These are phyloP conservation scores for Myrmecophaga tridactyla DNA, from an alignment of 2,113 vertebrate species.

Conservation along the genomic window DNA sequence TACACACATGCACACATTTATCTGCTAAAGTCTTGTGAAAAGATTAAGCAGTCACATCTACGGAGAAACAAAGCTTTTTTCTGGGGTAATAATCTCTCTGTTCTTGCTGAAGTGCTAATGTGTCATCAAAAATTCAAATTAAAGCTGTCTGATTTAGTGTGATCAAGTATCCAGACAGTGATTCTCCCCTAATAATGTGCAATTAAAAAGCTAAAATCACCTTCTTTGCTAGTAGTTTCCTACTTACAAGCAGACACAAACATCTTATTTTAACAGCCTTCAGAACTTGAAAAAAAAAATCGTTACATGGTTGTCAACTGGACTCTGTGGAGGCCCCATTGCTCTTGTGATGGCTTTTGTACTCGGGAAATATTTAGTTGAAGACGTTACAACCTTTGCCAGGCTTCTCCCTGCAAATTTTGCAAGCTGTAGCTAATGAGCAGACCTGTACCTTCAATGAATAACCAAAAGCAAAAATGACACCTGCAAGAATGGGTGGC, in stretches of 20 bases:
- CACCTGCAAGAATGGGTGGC: not conserved
- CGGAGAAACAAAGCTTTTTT: constrained; percentile 65
- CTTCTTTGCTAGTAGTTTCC: constrained; percentile 54
- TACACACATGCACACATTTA: not conserved
- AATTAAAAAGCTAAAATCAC: constrained; percentile 63
- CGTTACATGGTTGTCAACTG: not conserved
- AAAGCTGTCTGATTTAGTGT: constrained; percentile 69
- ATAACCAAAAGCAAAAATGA: constrained; percentile 11
- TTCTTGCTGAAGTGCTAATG: constrained; percentile 59
- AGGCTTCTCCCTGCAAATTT: constrained; percentile 55
- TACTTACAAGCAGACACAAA: constrained; percentile 37
- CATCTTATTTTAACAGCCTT: constrained; percentile 51
- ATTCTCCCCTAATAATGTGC: constrained; percentile 57
- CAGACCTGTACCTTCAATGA: not conserved
- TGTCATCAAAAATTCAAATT: constrained; percentile 66
- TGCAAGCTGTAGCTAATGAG: not conserved
- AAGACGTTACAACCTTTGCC: not conserved
- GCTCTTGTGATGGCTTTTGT: not conserved
- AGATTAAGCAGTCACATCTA: constrained; percentile 44
- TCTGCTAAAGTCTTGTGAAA: constrained; percentile 35
- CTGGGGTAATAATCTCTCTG: constrained; percentile 65
- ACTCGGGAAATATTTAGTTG: not conserved
- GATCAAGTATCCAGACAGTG: constrained; percentile 50
- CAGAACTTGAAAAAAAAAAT: constrained; percentile 43
- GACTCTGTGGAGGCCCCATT: not conserved